phyloP scores from a whole-genome alignment of 2,797 vertebrate species.

The Coracias cyanogaster region DNA sequence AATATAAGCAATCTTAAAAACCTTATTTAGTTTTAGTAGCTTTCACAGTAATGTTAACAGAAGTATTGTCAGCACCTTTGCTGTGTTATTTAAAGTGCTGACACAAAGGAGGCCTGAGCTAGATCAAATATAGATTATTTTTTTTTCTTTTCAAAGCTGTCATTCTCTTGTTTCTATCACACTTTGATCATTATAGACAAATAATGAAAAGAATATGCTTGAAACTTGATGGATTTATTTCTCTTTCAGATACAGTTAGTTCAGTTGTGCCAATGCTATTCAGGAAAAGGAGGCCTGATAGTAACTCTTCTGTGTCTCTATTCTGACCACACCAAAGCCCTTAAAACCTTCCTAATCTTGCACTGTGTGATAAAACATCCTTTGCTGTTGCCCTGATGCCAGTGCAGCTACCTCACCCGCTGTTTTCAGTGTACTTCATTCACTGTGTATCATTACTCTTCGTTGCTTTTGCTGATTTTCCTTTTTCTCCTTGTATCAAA shows the following conservation, averaged over 20 bases:
- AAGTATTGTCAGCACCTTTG: constrained; percentile 64
- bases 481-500: not conserved
- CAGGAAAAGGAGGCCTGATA: not conserved
- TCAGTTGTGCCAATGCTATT: not conserved
- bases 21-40: constrained; percentile 1
- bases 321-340: not conserved
- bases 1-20: constrained; percentile 14
- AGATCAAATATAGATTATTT: constrained; percentile 63
- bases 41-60: constrained; percentile 27
- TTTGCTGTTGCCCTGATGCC: not conserved
- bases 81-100: constrained; percentile 69
- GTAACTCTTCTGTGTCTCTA: not conserved
- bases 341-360: not conserved
- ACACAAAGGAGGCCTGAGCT: constrained; percentile 37
- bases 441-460: not conserved
- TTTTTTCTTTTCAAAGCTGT: constrained; percentile 16
- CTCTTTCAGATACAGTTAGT: not conserved
- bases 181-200: constrained; percentile 18
- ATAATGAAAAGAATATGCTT: not conserved
- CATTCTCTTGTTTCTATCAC: constrained; percentile 25
- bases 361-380: not conserved
- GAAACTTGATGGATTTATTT: not conserved
- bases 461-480: not conserved
- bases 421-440: not conserved
- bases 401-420: not conserved